These are phyloP conservation scores for Mimas tiliae DNA, from an alignment of 2,888 invertebrate species.

Conservation along the genomic window DNA sequence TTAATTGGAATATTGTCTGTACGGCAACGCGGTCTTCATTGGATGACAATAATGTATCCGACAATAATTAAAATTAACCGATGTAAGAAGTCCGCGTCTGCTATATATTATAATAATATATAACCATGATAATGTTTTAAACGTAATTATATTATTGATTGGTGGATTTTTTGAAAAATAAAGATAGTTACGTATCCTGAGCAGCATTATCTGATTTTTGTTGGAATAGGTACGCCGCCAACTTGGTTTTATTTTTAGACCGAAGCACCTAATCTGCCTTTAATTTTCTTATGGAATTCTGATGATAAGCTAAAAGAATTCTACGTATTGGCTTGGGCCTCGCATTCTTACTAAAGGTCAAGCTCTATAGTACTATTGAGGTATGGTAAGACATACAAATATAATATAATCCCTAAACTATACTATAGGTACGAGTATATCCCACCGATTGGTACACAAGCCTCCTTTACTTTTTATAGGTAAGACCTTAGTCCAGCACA, in stretches of 20 bases:
- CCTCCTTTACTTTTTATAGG: no score
- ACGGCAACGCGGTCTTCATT: conserved; percentile 33
- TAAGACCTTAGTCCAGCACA: no score
- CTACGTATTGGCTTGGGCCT: no score
- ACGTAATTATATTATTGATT: conserved; percentile 68
- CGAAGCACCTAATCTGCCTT: no score
- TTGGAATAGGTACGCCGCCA: conserved; percentile 29
- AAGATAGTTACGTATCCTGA: conserved; percentile 81
- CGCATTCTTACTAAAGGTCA: no score
- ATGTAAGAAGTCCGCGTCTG: conserved; percentile 48
- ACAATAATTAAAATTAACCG: conserved; percentile 35
- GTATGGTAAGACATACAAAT: no score
- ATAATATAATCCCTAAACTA: no score
- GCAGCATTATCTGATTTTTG: conserved; percentile 69
- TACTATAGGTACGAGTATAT: no score
- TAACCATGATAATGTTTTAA: conserved; percentile 26
- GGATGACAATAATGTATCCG: conserved; percentile 42
- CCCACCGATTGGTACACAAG: no score
- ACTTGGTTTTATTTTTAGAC: neutral
- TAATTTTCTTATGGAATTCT: no score
- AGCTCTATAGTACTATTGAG: no score
- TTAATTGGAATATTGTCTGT: conserved; percentile 13
- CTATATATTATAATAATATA: conserved; percentile 47
- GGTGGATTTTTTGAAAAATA: conserved; percentile 79
- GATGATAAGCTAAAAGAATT: no score